Percentiles rank a stretch among this genome's conserved stretches.
These are phyloP conservation scores for Pteropus rufus DNA, from an alignment of 2,797 vertebrate genomes.

Conservation along the genomic window DNA sequence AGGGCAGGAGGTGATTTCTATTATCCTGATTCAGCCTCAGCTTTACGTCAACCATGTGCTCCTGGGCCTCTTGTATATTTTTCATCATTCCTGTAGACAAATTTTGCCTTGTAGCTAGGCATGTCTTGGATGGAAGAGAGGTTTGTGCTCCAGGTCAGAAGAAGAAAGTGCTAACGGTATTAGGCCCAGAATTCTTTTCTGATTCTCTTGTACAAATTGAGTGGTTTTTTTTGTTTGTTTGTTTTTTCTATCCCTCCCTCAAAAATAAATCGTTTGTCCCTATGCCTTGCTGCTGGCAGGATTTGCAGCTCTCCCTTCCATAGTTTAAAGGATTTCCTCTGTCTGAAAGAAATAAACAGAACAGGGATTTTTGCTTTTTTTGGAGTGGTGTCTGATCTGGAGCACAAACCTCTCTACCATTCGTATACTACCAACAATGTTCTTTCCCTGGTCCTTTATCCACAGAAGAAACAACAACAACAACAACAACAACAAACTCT, in stretches of 20 bases:
- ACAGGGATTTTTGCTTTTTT: not conserved
- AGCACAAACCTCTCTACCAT: not conserved
- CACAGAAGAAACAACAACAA: not conserved
- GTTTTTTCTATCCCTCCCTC: not conserved
- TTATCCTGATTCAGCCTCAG: not conserved
- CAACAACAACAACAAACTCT: no score
- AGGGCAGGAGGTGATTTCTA: not conserved
- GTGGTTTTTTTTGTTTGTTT: not conserved
- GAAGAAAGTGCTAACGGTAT: not conserved
- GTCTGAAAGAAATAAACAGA: not conserved
- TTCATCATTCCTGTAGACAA: not conserved
- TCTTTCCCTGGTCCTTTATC: not conserved
- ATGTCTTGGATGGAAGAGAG: not conserved
- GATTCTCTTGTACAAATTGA: not conserved
- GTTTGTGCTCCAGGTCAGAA: not conserved
- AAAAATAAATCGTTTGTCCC: not conserved
- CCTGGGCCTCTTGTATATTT: not conserved
- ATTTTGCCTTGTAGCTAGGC: not conserved
- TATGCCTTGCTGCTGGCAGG: not conserved
- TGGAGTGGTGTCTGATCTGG: not conserved
- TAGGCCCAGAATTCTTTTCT: not conserved
- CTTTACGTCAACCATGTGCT: not conserved
- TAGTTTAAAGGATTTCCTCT: not conserved
- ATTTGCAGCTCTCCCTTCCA: not conserved
- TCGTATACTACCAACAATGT: not conserved